phyloP scores from a whole-genome alignment of 2,888 invertebrate species.

The Cyaniris semiargus region DNA sequence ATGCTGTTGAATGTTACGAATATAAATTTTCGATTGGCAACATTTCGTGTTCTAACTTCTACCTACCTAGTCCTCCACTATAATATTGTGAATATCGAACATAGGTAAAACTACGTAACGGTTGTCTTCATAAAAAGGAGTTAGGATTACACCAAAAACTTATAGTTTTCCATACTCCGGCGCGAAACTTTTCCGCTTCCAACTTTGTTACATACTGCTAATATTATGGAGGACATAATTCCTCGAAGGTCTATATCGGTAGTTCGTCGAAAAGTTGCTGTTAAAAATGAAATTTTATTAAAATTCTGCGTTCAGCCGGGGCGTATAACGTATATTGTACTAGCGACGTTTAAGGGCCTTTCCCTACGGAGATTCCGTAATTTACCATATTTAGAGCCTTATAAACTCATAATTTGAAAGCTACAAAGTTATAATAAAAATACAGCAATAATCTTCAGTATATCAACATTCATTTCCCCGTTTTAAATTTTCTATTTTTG shows the following conservation, averaged over 20 bases:
- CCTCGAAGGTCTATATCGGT: not conserved
- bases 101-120: not conserved
- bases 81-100: not conserved
- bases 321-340: not conserved
- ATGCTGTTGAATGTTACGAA: too few relatives aligned
- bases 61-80: too few relatives aligned
- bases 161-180: constrained; percentile 12
- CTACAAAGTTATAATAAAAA: too few relatives aligned
- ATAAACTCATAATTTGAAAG: too few relatives aligned
- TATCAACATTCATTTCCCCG: too few relatives aligned
- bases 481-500: too few relatives aligned
- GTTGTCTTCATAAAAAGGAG: constrained; percentile 8
- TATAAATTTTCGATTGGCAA: too few relatives aligned
- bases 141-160: not conserved
- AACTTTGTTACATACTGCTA: constrained; percentile 11
- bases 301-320: not conserved
- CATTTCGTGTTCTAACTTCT: not conserved
- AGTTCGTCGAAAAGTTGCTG: not conserved
- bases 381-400: too few relatives aligned
- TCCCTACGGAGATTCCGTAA: too few relatives aligned
- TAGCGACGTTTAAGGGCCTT: not conserved
- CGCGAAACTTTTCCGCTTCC: not conserved
- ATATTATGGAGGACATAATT: not conserved
- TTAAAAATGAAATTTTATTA: not conserved
- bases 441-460: too few relatives aligned